Conservation (phyloP, 2,113 vertebrate genomes). For the Rhabdornis inornatus region DNA sequence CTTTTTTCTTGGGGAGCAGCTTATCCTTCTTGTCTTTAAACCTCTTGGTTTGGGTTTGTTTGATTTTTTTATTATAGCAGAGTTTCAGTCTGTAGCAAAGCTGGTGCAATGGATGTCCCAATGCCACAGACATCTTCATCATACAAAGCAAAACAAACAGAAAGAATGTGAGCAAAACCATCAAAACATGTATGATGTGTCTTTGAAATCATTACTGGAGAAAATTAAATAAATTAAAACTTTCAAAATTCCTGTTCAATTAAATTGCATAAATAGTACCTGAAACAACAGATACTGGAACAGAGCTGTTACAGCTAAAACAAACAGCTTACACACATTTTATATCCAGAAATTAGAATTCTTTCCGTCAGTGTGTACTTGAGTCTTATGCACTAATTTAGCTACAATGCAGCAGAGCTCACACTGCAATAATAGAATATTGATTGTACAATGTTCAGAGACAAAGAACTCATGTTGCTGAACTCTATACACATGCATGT, state of each 20-base stretch:
- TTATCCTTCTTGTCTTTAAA: neutral
- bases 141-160: neutral
- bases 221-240: neutral
- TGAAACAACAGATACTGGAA: neutral
- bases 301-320: neutral
- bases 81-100: neutral
- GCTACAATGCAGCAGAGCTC: conserved; percentile 50
- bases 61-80: neutral
- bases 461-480: conserved; percentile 55
- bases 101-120: rapidly evolving
- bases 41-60: neutral
- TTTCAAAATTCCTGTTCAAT: neutral
- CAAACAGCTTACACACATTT: neutral
- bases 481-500: conserved; percentile 60
- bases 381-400: conserved; percentile 58
- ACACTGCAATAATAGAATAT: conserved; percentile 68
- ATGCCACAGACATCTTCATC: neutral
- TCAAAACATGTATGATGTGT: neutral
- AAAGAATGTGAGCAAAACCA: neutral
- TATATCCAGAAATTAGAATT: conserved; percentile 49
- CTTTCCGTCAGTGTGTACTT: conserved; percentile 13
- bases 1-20: neutral
- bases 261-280: neutral
- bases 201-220: neutral
- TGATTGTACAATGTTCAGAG: conserved; percentile 65